Base-by-base conservation (phyloP, 2,113 vertebrate species). In the Platycercus adscitus region DNA sequence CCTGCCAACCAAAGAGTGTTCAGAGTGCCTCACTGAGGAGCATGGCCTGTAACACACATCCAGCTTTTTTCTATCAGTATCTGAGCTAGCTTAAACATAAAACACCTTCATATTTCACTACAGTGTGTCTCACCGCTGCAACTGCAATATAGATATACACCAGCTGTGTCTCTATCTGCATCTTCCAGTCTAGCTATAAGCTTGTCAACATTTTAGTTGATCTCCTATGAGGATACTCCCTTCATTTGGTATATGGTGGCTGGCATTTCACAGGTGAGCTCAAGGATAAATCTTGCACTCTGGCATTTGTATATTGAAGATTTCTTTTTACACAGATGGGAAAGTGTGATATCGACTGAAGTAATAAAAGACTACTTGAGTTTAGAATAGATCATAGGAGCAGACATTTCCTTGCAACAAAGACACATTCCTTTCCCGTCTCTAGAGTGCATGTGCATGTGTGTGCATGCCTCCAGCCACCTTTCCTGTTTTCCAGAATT, bases 301-400 rank as follows among this genome's bases (percentile, higher is more conserved):
- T 79, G 65, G 39, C 47, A 84, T 86, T 91, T 86, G 35, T 70
- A 50, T 76, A 75, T 6, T 84, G 76, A 96, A 75, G 61, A 86
- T 49, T 86, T 90, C 33, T 78, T 95, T 81, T 79, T 63, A 66
- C 37, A 80, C 44, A 78, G 73, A 91, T 70, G 65, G 63, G 33
- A 49, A 94, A 85, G 76, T 47, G 43, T 79, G 77, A 91, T 91
- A 81, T 17, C 44, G 80, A 89, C 73, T 93, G 56, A 96, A 89
- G 33, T 86, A 94, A 88, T 61, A 92, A 88, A 91, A 75, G 52
- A 90, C 58, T 82, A 52, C 80, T 73, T 49, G 46, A 86, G 35
- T 91, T 76, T 72, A 79, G 91, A 84, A 80, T 39, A 93, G 61
- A 88, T 20, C 31, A 61, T 5, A 60, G 53, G 8, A 63, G 66